Percentiles rank a stretch among this genome's conserved stretches.
These are phyloP conservation scores for Neelides folsomi DNA, from an alignment of 2,888 invertebrate species.

Conservation along the genomic window DNA sequence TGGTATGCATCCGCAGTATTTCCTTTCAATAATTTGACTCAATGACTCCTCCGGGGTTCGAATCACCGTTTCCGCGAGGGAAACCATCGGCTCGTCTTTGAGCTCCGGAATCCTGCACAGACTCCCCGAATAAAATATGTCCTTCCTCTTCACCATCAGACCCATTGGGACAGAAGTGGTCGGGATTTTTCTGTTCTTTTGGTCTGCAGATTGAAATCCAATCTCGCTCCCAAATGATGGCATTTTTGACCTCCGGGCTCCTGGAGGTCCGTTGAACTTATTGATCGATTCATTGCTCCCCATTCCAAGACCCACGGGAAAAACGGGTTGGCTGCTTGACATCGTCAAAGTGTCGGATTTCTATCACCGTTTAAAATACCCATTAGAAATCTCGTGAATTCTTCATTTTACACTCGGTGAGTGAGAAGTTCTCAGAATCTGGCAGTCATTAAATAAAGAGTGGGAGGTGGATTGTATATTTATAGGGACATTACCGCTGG, in stretches of 20 bases:
- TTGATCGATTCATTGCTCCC: slow-evolving; percentile 26
- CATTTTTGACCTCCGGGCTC: slow-evolving; percentile 5
- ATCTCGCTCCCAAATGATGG: no score
- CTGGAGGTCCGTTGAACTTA: slow-evolving; percentile 7
- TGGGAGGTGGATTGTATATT: no score
- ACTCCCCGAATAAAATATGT: slow-evolving; percentile 78
- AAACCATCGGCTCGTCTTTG: slow-evolving; percentile 15
- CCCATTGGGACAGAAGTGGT: slow-evolving; percentile 40
- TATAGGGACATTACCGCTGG: no score
- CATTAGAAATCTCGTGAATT: background rate
- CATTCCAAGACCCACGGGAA: slow-evolving; percentile 18
- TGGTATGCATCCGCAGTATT: slow-evolving; percentile 40
- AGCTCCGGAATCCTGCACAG: slow-evolving; percentile 42
- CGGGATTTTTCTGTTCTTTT: slow-evolving; percentile 15
- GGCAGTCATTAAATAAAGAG: no score
- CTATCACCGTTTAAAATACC: background rate
- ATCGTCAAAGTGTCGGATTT: slow-evolving; percentile 25
- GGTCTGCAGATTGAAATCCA: background rate
- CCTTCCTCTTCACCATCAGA: slow-evolving; percentile 63
- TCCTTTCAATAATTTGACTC: slow-evolving; percentile 20
- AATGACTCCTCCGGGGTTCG: slow-evolving; percentile 3
- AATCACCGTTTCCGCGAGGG: slow-evolving; percentile 14
- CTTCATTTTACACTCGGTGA: no score
- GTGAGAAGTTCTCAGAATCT: no score
- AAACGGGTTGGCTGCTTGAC: slow-evolving; percentile 32